These are phyloP conservation scores for Porites divaricata DNA, from an alignment of 92 coral and sea anemone species.

Conservation along the genomic window DNA sequence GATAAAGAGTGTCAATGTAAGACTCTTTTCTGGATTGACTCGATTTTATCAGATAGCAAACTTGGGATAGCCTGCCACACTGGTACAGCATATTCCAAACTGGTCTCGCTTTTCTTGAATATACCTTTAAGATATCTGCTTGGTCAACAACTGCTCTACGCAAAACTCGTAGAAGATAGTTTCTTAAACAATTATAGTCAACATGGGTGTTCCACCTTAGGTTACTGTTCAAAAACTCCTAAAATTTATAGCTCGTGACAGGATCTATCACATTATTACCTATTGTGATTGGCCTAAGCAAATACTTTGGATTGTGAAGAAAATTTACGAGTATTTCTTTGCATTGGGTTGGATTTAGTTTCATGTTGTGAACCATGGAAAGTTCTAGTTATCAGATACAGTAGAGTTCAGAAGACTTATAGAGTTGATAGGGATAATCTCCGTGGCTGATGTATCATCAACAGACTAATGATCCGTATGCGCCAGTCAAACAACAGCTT, in stretches of 20 bases:
- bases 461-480: too few species aligned
- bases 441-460: too few species aligned
- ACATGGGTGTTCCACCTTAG: conserved; percentile 42
- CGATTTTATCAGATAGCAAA: conserved; percentile 25
- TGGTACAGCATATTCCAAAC: conserved; percentile 54
- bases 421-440: conserved; percentile 44
- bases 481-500: conserved; percentile 37
- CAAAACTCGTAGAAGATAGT: conserved; percentile 31
- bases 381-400: conserved; percentile 21
- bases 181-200: conserved; percentile 33
- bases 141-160: conserved; percentile 33
- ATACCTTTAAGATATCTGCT: conserved; percentile 24
- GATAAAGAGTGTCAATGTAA: conserved; percentile 25
- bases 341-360: conserved; percentile 42
- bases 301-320: background rate
- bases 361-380: conserved; percentile 18
- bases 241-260: conserved; percentile 34
- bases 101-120: conserved; percentile 32
- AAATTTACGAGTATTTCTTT: conserved; percentile 49
- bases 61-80: conserved; percentile 48
- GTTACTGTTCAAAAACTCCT: conserved; percentile 26
- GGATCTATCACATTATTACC: conserved; percentile 43
- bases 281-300: conserved; percentile 25
- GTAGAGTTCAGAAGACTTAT: conserved; percentile 24
- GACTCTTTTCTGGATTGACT: conserved; percentile 14